Base-by-base conservation (phyloP, 1,140 invertebrate genomes). In the Helicorthomorpha holstii region DNA sequence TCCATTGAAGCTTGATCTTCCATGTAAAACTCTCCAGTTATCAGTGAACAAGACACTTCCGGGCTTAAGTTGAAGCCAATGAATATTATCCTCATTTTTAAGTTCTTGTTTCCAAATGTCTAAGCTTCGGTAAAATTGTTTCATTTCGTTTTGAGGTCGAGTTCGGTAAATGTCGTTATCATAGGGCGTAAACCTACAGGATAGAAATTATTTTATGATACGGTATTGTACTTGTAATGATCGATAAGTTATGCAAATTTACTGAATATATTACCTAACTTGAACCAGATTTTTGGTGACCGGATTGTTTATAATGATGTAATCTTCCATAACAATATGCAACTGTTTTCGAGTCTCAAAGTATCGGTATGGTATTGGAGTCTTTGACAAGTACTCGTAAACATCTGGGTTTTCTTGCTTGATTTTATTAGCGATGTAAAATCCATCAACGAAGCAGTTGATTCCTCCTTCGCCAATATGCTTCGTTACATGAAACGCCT, bases 21-120 rank as follows among this genome's bases (percentile, higher is more conserved):
- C 44, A 46, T 46, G 44, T 22, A 46, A 34, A 49, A 49, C 21
- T 49, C 48, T 26, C 48, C 48, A 49, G 48, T 49, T 49, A 34
- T 49, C 48, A 23, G 48, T 49, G 4, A 49, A 4, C 21, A 49
- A 12, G 21, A 27, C 26, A 26, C 7, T 49, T 23, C 48, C 48
- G 7, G 48, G 48, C 21, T 49, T 49, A 7, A 49, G 25, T 7
- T 49, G 21, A n/a, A 49, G 3, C 21, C 21, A 27, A 21, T 49
- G 48, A 19, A 23, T 23, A 26, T 49, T 23, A 16, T 23, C 27
- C 7, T 4, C 7, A 34, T 26, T n/a, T 4, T 49, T 10, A 7
- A 49, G 41, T 49, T 26, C 21, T 4, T 27, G 7, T 7, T 7
- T 10, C 4, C 41, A 21, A 16, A 19, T 21, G 16, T 4, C 22